Conservation (phyloP, 2,888 invertebrate genomes). For the Lochmaea crataegi region DNA sequence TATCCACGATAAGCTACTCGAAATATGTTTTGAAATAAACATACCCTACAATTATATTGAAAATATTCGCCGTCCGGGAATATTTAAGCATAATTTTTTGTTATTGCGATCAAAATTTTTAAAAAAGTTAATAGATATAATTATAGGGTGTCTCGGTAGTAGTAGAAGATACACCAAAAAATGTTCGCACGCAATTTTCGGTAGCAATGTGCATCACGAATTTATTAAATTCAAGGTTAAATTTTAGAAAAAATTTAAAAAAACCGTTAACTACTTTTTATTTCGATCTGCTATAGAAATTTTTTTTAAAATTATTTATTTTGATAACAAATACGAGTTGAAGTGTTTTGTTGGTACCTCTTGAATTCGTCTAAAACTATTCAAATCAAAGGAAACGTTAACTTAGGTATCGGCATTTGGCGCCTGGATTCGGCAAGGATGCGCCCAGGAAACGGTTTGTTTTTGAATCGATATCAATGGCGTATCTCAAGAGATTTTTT, state of each 20-base stretch:
- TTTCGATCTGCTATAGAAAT: too few species aligned
- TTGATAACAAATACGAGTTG: constrained; percentile 3
- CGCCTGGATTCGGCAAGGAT: constrained; percentile 44
- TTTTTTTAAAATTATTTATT: too few species aligned
- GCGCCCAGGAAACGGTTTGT: constrained; percentile 22
- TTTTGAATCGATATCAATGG: constrained; percentile 18
- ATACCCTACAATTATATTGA: neutral
- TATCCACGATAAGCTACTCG: neutral
- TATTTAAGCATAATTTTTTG: constrained; percentile 43
- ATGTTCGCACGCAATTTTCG: constrained; percentile 54
- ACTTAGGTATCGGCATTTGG: constrained; percentile 47
- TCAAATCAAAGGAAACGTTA: constrained; percentile 53
- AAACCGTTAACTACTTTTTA: too few species aligned
- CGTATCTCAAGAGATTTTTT: neutral
- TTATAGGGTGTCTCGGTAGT: constrained; percentile 51
- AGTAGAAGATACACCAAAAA: constrained; percentile 46
- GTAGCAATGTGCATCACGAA: constrained; percentile 53
- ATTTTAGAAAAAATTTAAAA: constrained; percentile 11
- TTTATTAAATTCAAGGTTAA: constrained; percentile 32
- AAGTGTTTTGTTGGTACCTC: constrained; percentile 7
- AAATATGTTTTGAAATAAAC: constrained; percentile 7
- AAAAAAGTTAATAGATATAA: constrained; percentile 50
- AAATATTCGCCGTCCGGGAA: constrained; percentile 17
- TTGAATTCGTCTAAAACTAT: constrained; percentile 40
- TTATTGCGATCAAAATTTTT: constrained; percentile 49